Evolutionary conservation across 2,113 vertebrate species (phyloP).

Genomic region (Tringa solitaria): DNA sequence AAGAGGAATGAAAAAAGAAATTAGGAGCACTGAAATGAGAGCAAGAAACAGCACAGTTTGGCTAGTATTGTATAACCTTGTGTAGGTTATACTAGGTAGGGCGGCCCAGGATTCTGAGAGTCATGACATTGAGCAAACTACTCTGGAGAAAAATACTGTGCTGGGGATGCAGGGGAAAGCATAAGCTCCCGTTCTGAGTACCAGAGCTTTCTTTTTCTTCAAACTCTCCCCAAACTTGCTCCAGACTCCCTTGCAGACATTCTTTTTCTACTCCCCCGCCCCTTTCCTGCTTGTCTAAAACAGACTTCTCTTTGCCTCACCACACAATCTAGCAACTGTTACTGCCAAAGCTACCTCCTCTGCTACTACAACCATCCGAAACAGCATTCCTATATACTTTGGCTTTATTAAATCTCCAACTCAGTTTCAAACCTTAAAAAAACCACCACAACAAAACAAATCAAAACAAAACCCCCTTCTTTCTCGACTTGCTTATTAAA

Average conservation of each 20-base stretch:
- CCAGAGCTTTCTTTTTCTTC: background rate
- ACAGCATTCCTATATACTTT: background rate
- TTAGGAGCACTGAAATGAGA: background rate
- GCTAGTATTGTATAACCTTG: background rate
- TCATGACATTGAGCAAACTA: background rate
- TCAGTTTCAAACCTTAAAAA: background rate
- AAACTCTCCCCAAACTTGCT: background rate
- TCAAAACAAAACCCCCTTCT: background rate
- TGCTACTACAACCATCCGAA: constrained; percentile 23
- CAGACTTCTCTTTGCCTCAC: constrained; percentile 37
- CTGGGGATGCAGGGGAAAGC: background rate
- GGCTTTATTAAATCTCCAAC: background rate
- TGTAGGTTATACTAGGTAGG: background rate
- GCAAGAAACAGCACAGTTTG: background rate
- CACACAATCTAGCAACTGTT: constrained; percentile 61
- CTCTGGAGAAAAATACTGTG: background rate
- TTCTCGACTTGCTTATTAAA: background rate
- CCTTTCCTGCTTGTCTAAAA: constrained; percentile 32
- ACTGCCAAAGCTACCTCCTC: constrained; percentile 37
- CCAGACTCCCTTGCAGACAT: constrained; percentile 12
- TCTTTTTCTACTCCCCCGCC: background rate
- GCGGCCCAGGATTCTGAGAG: background rate
- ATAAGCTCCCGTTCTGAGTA: background rate
- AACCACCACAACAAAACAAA: background rate
- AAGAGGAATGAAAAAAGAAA: background rate